Evolutionary conservation across 2,113 vertebrate genomes (phyloP).

Genomic region (Anolis carolinensis): DNA sequence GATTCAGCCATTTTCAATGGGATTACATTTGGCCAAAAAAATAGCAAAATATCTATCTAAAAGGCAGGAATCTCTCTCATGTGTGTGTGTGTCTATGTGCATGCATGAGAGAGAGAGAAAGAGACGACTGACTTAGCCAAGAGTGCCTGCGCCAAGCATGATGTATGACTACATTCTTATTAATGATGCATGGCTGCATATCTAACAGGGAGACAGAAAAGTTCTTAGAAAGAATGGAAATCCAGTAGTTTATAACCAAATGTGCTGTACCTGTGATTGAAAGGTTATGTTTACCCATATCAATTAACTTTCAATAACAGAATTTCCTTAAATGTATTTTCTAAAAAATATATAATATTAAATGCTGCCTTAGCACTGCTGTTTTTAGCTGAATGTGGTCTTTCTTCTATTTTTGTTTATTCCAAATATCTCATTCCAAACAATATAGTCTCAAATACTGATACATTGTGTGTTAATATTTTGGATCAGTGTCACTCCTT

Average conservation of each 20-base stretch:
- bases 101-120: neutral
- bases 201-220: constrained; percentile 40
- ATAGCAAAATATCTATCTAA: constrained; percentile 33
- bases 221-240: constrained; percentile 42
- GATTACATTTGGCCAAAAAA: constrained; percentile 25
- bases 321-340: constrained; percentile 24
- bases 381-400: neutral
- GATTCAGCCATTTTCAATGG: constrained; percentile 7
- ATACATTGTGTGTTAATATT: neutral
- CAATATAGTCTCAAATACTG: neutral
- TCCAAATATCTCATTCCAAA: neutral
- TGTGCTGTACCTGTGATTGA: constrained; percentile 27
- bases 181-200: constrained; percentile 16
- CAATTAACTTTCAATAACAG: constrained; percentile 35
- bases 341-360: constrained; percentile 17
- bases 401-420: neutral
- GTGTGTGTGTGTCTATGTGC: neutral
- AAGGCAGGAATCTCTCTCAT: constrained; percentile 21
- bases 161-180: constrained; percentile 45
- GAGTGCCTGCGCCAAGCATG: constrained; percentile 40
- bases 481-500: neutral
- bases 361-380: constrained; percentile 10
- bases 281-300: constrained; percentile 42
- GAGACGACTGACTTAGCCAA: constrained; percentile 34
- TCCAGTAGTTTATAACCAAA: constrained; percentile 9